Evolutionary conservation across 2,797 vertebrate species (phyloP).

Genomic region (Selene dorsalis): DNA sequence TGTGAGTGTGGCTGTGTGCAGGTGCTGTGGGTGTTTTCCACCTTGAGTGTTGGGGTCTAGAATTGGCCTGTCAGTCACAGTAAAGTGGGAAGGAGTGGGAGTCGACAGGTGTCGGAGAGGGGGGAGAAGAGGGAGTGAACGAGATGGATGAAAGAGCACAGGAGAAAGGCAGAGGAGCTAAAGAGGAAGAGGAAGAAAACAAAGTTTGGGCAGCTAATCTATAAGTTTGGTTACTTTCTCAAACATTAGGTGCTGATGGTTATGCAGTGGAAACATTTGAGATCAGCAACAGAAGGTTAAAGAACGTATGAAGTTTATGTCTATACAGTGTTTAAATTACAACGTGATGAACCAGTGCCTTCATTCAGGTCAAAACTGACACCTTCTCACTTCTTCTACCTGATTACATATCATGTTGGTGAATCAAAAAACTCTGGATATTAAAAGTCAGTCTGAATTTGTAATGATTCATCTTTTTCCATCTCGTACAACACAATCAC

Average conservation of each 20-base stretch:
- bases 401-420: too few relatives aligned
- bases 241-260: slow-evolving; percentile 44
- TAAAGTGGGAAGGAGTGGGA: slow-evolving; percentile 62
- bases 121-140: slow-evolving; percentile 48
- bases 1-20: slow-evolving; percentile 21
- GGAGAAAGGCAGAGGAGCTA: slow-evolving; percentile 36
- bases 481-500: neutral
- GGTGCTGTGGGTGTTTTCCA: slow-evolving; percentile 53
- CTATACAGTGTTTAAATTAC: neutral
- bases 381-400: neutral
- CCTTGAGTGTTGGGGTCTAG: slow-evolving; percentile 47
- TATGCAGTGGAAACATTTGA: slow-evolving; percentile 17
- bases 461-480: neutral
- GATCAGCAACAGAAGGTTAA: neutral
- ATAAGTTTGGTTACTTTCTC: slow-evolving; percentile 36
- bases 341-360: neutral
- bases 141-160: slow-evolving; percentile 61
- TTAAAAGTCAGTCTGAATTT: neutral
- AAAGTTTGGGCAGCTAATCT: slow-evolving; percentile 39
- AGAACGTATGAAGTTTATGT: neutral
- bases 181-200: slow-evolving; percentile 50
- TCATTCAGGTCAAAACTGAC: neutral
- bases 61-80: slow-evolving; percentile 80
- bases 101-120: slow-evolving; percentile 69
- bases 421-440: neutral